Evolutionary conservation across 1,140 invertebrate genomes (phyloP), one percentile per base, ranked within the genome.

Genomic region (Telenomus remus): DNA sequence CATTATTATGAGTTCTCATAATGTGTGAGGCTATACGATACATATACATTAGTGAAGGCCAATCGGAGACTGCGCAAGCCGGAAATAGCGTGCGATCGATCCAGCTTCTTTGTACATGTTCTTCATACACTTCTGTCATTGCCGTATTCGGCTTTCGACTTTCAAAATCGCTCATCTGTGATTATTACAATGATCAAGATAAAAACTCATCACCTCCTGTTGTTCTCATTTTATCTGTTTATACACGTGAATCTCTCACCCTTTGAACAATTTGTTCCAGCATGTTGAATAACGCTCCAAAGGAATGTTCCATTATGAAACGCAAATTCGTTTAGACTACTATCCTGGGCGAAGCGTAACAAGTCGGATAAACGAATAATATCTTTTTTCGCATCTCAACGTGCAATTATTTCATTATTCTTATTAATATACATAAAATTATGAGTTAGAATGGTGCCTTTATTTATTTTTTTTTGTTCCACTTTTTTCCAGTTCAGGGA

Each of bases 51-150:
- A 77, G 37, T 16, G 68, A 71, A 66, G 61, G 68, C 70, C 73
- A 76, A 78, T 73, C 63, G 61, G 64, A 76, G 76, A 65, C 68
- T 80, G 80, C 80, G 78, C 78, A 80, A 73, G 74, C 74, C 78
- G 76, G 80, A 80, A 80, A 80, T 81, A 73, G 71, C 64, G 76
- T 71, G 70, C 78, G 78, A 81, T 81, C 80, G 80, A 81, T 81
- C 55, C 76, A 80, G 74, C 80, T 80, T 81, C 80, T 79, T 76
- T 76, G 64, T 69, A 79, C 72, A 74, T 71, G 71, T 78, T 78
- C 66, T 78, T 69, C 50, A 69, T 72, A 50, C 63, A 78, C 60
- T 69, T 78, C 46, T 59, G 65, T 63, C 71, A 70, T 57, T 70
- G 66, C 50, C 50, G 65, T 50, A 78, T 74, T 74, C 70, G 60